phyloP scores from a whole-genome alignment of 37 sponge, comb jelly and placozoan genomes.

The Bolinopsis microptera region DNA sequence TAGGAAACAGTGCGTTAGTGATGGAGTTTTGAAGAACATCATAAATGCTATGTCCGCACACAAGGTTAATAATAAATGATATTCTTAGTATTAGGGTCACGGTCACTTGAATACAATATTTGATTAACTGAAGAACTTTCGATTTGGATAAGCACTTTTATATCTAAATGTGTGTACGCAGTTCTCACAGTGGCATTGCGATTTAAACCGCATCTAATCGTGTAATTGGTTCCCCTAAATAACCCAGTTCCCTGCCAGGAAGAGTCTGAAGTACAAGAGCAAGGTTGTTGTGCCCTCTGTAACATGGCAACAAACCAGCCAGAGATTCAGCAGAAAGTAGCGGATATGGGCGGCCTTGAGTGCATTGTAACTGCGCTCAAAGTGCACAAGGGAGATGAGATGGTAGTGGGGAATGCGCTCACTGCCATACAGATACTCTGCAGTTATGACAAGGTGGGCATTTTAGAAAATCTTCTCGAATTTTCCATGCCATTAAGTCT shows the following conservation, averaged over 20 bases:
- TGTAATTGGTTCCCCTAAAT: too few species aligned
- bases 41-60: conserved; percentile 30
- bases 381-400: conserved; percentile 29
- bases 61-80: too few species aligned
- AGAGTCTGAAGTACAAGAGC: conserved; percentile 22
- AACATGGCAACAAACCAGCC: conserved; percentile 36
- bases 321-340: background rate
- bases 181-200: too few species aligned
- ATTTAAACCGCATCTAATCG: too few species aligned
- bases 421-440: conserved; percentile 24
- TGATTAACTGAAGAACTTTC: too few species aligned
- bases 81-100: too few species aligned
- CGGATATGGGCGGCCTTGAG: conserved; percentile 31
- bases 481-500: too few species aligned
- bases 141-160: too few species aligned
- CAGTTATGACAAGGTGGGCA: background rate
- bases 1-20: conserved; percentile 34
- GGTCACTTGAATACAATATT: too few species aligned
- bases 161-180: too few species aligned
- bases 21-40: conserved; percentile 36
- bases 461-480: background rate
- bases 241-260: background rate
- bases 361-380: conserved; percentile 34
- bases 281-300: conserved; percentile 37
- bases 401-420: conserved; percentile 40